Conservation (phyloP, 2,888 invertebrate species). For the Dromius quadrimaculatus region DNA sequence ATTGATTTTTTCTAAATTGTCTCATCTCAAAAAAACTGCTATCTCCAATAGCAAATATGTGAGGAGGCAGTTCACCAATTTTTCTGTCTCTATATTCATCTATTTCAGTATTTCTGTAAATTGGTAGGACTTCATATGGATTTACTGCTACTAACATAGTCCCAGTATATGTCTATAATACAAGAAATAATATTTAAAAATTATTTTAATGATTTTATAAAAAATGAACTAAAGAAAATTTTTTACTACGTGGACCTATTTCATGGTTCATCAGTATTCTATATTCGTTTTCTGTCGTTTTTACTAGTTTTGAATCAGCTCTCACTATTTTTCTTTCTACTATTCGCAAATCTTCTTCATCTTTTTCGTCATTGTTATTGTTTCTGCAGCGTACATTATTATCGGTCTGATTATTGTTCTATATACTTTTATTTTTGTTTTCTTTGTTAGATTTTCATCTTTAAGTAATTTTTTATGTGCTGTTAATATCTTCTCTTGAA, state of each 20-base stretch:
- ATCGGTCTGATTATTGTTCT: too few relatives aligned
- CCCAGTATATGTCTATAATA: conserved; percentile 90
- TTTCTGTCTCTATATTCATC: conserved; percentile 83
- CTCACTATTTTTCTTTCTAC: too few relatives aligned
- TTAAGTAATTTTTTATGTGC: too few relatives aligned
- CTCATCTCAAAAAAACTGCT: conserved; percentile 88
- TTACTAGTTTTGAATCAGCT: too few relatives aligned
- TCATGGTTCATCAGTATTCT: too few relatives aligned
- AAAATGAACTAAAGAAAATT: conserved; percentile 10
- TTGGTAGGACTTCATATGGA: conserved; percentile 94
- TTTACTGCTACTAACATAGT: conserved; percentile 95
- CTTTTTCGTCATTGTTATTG: too few relatives aligned
- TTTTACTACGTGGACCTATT: background rate
- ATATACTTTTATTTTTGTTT: too few relatives aligned
- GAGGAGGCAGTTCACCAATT: conserved; percentile 90
- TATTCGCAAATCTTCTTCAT: too few relatives aligned
- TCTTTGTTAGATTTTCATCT: too few relatives aligned
- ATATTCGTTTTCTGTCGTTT: too few relatives aligned
- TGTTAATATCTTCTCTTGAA: too few relatives aligned
- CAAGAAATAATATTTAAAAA: conserved; percentile 21
- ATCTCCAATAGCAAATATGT: conserved; percentile 96
- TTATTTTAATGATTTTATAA: conserved; percentile 19
- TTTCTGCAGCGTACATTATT: too few relatives aligned
- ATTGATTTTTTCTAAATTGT: conserved; percentile 83
- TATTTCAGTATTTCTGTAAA: conserved; percentile 92